These are phyloP conservation scores for Neotragus moschatus DNA, from an alignment of 2,113 vertebrate genomes.

Conservation along the genomic window DNA sequence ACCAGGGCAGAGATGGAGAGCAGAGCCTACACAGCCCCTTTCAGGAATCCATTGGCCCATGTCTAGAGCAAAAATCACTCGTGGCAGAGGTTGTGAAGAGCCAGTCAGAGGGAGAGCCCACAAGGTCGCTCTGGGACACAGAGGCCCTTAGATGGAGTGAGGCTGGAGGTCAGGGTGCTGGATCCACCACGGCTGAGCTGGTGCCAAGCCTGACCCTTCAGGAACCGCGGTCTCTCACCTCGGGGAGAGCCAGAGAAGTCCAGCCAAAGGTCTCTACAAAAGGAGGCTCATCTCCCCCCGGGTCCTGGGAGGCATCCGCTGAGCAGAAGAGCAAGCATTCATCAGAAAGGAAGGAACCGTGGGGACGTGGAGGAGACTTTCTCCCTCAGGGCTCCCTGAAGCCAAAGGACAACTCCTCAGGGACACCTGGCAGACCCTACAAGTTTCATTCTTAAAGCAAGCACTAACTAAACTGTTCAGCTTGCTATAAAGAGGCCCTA, in stretches of 20 bases:
- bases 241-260: conserved; percentile 43
- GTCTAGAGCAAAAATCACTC: conserved; percentile 21
- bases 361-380: not conserved
- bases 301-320: not conserved
- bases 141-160: not conserved
- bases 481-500: not conserved
- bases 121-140: conserved; percentile 46
- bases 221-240: conserved; percentile 2
- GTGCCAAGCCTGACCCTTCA: conserved; percentile 41
- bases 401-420: not conserved
- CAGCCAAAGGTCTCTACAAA: conserved; percentile 54
- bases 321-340: not conserved
- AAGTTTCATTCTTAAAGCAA: not conserved
- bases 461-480: not conserved
- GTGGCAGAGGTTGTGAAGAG: not conserved
- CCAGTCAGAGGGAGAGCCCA: not conserved
- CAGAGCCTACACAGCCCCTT: not conserved
- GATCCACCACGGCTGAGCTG: not conserved
- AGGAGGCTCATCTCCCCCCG: not conserved
- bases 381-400: not conserved
- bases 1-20: not conserved
- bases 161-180: not conserved
- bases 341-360: not conserved
- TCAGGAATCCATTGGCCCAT: conserved; percentile 18
- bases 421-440: not conserved